Evolutionary conservation across 2,888 invertebrate species (phyloP), one percentile per base, ranked within the genome.

Genomic region (Acanthopleura granulata): DNA sequence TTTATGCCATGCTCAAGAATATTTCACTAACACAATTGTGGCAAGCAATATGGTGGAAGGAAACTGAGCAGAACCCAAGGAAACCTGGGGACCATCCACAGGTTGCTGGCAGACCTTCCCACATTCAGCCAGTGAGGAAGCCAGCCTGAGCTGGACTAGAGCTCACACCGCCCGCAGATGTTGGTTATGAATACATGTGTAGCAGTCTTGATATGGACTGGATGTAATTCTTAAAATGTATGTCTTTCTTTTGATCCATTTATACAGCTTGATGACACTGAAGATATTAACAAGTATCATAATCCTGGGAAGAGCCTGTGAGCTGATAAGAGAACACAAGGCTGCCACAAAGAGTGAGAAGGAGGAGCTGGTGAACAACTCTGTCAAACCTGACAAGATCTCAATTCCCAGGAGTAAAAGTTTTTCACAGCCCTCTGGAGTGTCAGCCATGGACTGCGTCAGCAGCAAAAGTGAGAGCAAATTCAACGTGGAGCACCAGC

Each of bases 221-320:
- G 40, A 6, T n/a, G n/a, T n/a, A n/a, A n/a, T n/a, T n/a, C n/a
- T 40, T 9, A 40, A 40, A 40, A 40, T 6, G 40, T 40, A 6
- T 9, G 9, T 40, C 40, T 40, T 3, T 40, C 9, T 40, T 40
- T 9, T 40, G 40, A 6, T 40, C 40, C 40, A 40, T 11, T 78
- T 62, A 87, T 84, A 72, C 84, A 90, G 91, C 77, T 80, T 91
- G 77, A 78, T 89, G 75, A 85, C 88, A 49, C 83, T 89, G 74
- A 92, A 92, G 85, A 93, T 98, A 70, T 92, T 97, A 16, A 95
- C 95, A 82, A 97, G 96, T 78, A 94, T 99, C 73, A 93, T 97
- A 30, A 94, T 98, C 73, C 92, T 99, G 79, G 98, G 98, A 3
- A 95, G 94, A 89, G 97, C 98, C 0, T 96, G 96, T 85, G 94